Evolutionary conservation across 1,140 invertebrate genomes (phyloP).

Genomic region (Tenebrio molitor): DNA sequence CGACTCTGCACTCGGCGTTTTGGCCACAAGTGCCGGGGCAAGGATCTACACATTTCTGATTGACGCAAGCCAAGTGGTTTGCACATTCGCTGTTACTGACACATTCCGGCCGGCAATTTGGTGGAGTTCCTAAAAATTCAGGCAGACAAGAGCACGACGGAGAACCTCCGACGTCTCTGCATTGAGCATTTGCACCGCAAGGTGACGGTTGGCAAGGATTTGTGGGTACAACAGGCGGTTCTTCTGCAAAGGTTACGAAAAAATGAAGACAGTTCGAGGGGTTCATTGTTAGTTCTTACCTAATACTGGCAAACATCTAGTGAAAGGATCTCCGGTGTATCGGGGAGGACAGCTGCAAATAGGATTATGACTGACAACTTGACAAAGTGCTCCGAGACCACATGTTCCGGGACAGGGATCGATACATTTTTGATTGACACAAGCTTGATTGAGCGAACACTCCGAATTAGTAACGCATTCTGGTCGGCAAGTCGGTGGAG

Average conservation of each 20-base stretch:
- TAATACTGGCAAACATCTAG: constrained; percentile 67
- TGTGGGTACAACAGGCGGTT: constrained; percentile 60
- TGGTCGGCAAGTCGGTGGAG: constrained; percentile 75
- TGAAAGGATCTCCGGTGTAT: constrained; percentile 75
- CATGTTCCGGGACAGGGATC: constrained; percentile 77
- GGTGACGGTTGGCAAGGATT: constrained; percentile 73
- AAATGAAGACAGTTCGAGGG: neutral
- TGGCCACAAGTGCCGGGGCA: constrained; percentile 76
- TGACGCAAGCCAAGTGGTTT: constrained; percentile 73
- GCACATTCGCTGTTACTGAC: constrained; percentile 77
- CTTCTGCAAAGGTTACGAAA: constrained; percentile 52
- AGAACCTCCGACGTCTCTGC: constrained; percentile 67
- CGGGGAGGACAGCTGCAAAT: constrained; percentile 74
- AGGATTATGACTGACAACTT: constrained; percentile 74
- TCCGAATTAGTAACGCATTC: constrained; percentile 76
- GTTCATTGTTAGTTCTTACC: too few relatives aligned
- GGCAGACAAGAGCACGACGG: constrained; percentile 77
- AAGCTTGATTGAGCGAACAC: constrained; percentile 74
- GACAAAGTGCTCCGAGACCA: constrained; percentile 74
- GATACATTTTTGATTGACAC: constrained; percentile 74
- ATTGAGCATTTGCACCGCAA: constrained; percentile 70
- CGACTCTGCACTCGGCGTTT: constrained; percentile 78
- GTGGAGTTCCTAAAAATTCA: constrained; percentile 80
- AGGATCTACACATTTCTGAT: constrained; percentile 76
- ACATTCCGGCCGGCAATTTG: constrained; percentile 83